A percentile compares a stretch with the other conserved stretches of the same genome.
Evolutionary conservation across 1,140 invertebrate species (phyloP).

Genomic region (Hestina assimilis): DNA sequence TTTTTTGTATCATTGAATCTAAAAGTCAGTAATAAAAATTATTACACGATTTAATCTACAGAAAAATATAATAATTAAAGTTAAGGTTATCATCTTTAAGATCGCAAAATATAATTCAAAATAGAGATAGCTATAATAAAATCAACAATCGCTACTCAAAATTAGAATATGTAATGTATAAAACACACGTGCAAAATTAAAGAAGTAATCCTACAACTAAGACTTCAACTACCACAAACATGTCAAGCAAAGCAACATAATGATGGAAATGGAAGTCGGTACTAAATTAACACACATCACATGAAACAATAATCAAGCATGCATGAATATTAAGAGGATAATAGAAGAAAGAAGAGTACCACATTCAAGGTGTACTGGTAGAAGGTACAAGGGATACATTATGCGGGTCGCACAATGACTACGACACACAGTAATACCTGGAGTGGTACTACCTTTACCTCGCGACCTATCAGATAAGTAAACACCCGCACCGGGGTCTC

Average conservation of each 20-base stretch:
- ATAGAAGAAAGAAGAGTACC: conserved; percentile 56
- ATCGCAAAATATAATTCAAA: background rate
- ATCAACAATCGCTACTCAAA: too few species aligned
- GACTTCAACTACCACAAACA: conserved; percentile 13
- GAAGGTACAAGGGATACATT: conserved; percentile 68
- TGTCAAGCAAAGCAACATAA: conserved; percentile 39
- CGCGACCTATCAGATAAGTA: conserved; percentile 97
- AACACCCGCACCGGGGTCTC: conserved; percentile 94
- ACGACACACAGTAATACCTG: conserved; percentile 77
- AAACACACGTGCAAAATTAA: background rate
- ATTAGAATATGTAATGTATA: too few species aligned
- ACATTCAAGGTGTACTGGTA: conserved; percentile 74
- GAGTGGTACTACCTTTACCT: conserved; percentile 82
- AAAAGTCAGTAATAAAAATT: too few species aligned
- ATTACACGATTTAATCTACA: too few species aligned
- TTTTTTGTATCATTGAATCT: background rate
- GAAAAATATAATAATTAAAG: too few species aligned
- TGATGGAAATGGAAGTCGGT: conserved; percentile 38
- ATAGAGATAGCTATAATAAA: too few species aligned
- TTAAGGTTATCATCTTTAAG: too few species aligned
- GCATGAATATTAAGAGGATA: conserved; percentile 31
- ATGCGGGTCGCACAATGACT: conserved; percentile 76
- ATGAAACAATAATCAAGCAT: too few species aligned
- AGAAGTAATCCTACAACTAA: background rate
- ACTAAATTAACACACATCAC: conserved; percentile 17